Evolutionary conservation across 2,888 invertebrate genomes (phyloP).

Genomic region (Gari tellinella): DNA sequence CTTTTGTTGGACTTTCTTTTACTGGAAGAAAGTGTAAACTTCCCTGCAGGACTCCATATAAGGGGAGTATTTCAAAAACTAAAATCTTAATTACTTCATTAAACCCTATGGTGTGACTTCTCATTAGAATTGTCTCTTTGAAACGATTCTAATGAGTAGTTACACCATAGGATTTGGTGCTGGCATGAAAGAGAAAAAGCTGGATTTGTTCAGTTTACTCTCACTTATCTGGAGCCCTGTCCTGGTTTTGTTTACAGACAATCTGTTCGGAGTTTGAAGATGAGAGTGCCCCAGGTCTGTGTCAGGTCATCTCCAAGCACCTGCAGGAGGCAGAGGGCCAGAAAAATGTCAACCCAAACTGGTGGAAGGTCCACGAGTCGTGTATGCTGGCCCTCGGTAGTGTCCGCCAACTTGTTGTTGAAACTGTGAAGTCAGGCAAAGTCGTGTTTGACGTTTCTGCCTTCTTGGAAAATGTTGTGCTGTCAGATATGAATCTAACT

Average conservation of each 20-base stretch:
- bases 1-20: too few relatives aligned
- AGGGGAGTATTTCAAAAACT: too few relatives aligned
- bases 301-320: constrained; percentile 87
- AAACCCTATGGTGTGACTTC: too few relatives aligned
- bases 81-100: too few relatives aligned
- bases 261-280: constrained; percentile 86
- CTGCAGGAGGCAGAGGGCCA: constrained; percentile 87
- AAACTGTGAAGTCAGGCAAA: constrained; percentile 80
- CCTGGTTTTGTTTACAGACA: constrained; percentile 79
- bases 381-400: constrained; percentile 88
- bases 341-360: constrained; percentile 79
- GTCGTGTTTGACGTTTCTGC: constrained; percentile 83
- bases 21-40: too few relatives aligned
- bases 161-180: too few relatives aligned
- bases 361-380: constrained; percentile 90
- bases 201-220: too few relatives aligned
- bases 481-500: constrained; percentile 85
- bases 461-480: constrained; percentile 86
- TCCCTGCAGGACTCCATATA: too few relatives aligned
- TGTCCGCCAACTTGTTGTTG: constrained; percentile 85
- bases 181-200: too few relatives aligned
- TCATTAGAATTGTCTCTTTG: too few relatives aligned
- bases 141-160: too few relatives aligned
- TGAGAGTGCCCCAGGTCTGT: constrained; percentile 86
- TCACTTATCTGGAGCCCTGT: too few relatives aligned